phyloP scores from a whole-genome alignment of 1,140 invertebrate species.

The Diachasma alloeum region DNA sequence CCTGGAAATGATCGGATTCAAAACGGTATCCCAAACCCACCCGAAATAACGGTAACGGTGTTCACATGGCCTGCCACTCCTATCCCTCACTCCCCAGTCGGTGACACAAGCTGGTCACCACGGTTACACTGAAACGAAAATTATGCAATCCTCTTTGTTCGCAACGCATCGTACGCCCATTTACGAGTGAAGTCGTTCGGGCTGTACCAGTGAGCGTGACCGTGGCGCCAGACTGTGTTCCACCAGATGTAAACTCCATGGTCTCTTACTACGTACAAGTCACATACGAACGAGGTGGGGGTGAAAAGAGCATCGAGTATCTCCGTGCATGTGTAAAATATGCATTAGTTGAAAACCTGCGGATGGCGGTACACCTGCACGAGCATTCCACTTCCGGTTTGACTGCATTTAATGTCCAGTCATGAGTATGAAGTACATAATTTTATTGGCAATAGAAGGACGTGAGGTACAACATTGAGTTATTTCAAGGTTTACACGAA shows the following conservation, averaged over 20 bases:
- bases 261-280: not conserved
- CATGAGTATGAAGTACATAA: not conserved
- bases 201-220: not conserved
- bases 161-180: no score
- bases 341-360: not conserved
- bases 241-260: not conserved
- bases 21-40: no score
- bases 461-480: not conserved
- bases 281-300: not conserved
- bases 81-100: no score
- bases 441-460: not conserved
- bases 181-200: no score
- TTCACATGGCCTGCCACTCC: no score
- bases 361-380: not conserved
- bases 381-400: not conserved
- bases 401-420: not conserved
- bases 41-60: no score
- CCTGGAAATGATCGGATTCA: no score
- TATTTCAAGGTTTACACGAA: not conserved
- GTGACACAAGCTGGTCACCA: no score
- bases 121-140: no score
- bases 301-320: not conserved
- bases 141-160: no score
- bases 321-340: not conserved
- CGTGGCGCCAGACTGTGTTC: not conserved